Evolutionary conservation across 2,797 vertebrate genomes (phyloP).

Genomic region (Acipenser ruthenus): DNA sequence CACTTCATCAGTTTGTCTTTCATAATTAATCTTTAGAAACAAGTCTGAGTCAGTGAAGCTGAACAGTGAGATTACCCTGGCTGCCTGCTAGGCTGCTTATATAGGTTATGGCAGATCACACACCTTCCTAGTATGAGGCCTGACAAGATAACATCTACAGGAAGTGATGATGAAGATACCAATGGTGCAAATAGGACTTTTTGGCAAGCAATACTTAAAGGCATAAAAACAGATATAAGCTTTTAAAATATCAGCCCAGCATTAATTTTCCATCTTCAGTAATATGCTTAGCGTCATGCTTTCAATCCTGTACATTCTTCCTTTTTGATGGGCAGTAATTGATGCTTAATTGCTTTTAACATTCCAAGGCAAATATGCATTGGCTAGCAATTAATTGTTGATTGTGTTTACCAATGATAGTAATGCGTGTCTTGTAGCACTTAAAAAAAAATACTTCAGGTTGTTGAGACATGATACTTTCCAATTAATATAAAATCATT

Average conservation of each 20-base stretch:
- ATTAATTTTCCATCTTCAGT: no score
- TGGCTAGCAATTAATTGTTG: no score
- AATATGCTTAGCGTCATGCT: no score
- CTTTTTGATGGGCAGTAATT: no score
- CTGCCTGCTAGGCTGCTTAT: background rate
- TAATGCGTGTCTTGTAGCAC: no score
- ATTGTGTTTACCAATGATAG: no score
- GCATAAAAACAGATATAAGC: slow-evolving; percentile 11
- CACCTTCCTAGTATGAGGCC: background rate
- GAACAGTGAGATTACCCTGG: background rate
- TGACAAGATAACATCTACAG: background rate
- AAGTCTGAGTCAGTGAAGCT: background rate
- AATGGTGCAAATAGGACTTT: slow-evolving; percentile 6
- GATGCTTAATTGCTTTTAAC: no score
- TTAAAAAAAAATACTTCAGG: no score
- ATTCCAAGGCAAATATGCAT: no score
- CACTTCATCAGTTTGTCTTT: slow-evolving; percentile 1
- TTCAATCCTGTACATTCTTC: no score
- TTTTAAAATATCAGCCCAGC: background rate
- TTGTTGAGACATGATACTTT: no score
- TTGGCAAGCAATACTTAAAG: background rate
- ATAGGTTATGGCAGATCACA: background rate
- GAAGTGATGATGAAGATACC: background rate
- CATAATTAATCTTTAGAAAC: slow-evolving; percentile 5
- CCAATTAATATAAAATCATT: no score